Conservation (phyloP, 92 coral and sea anemone genomes). For the Pocillopora grandis region DNA sequence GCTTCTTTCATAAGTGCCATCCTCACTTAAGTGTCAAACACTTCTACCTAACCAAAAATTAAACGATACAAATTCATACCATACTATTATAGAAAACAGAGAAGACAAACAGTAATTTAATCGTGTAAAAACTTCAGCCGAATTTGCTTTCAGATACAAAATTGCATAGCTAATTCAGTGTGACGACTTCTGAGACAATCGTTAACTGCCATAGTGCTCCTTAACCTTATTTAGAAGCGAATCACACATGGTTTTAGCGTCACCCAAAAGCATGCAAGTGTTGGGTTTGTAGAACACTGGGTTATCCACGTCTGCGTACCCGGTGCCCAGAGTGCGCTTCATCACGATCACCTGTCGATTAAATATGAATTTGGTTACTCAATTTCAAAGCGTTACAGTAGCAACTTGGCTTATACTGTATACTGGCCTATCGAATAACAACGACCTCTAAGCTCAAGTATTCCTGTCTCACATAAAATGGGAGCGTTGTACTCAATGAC, state of each 20-base stretch:
- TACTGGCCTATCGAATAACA: no score
- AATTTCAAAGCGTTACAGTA: no score
- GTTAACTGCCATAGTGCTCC: slow-evolving; percentile 69
- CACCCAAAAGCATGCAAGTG: slow-evolving; percentile 97
- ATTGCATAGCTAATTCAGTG: slow-evolving; percentile 7
- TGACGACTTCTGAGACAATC: neutral
- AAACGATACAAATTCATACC: neutral
- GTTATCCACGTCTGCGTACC: slow-evolving; percentile 99
- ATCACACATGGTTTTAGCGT: slow-evolving; percentile 96
- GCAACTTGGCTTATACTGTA: no score
- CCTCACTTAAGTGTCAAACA: neutral
- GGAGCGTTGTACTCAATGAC: no score
- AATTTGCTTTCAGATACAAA: slow-evolving; percentile 9
- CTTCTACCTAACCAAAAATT: slow-evolving; percentile 15
- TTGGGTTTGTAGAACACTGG: slow-evolving; percentile 96
- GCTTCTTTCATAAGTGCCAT: neutral
- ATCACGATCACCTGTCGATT: slow-evolving; percentile 89
- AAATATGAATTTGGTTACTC: neutral
- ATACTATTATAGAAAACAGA: neutral
- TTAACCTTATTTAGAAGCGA: slow-evolving; percentile 73
- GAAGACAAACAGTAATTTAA: neutral
- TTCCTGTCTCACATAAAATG: no score
- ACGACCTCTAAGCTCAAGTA: no score
- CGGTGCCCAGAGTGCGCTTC: slow-evolving; percentile 98
- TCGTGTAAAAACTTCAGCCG: neutral